Evolutionary conservation across 2,113 vertebrate species (phyloP).

Genomic region (Clinocottus analis): DNA sequence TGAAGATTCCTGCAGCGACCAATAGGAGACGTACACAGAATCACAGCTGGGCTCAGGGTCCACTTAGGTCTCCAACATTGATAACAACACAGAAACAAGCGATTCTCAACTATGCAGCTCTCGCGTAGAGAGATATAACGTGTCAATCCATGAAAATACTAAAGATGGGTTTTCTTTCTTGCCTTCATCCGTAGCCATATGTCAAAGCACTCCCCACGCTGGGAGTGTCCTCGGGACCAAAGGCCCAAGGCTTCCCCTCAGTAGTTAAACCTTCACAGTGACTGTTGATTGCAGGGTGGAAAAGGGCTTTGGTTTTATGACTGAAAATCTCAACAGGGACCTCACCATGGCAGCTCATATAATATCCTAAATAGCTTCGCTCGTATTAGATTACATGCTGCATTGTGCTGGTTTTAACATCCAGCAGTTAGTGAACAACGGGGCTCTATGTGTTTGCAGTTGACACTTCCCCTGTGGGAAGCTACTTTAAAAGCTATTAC

Average conservation of each 20-base stretch:
- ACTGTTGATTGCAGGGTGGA: slow-evolving; percentile 69
- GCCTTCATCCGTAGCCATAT: slow-evolving; percentile 16
- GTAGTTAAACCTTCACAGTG: slow-evolving; percentile 64
- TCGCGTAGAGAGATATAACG: slow-evolving; percentile 19
- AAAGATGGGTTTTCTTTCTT: not conserved
- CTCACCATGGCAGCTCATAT: slow-evolving; percentile 66
- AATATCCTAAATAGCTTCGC: slow-evolving; percentile 73
- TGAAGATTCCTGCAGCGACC: slow-evolving; percentile 25
- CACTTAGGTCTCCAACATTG: slow-evolving; percentile 1
- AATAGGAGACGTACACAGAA: not conserved
- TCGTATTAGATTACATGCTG: slow-evolving; percentile 73
- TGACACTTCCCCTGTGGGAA: slow-evolving; percentile 55
- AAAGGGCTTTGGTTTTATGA: slow-evolving; percentile 66
- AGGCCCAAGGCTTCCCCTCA: slow-evolving; percentile 26
- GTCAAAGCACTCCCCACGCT: slow-evolving; percentile 27
- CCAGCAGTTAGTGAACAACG: slow-evolving; percentile 65
- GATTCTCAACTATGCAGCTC: slow-evolving; percentile 2
- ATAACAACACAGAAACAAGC: not conserved
- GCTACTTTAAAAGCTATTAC: slow-evolving; percentile 75
- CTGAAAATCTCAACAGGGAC: slow-evolving; percentile 61
- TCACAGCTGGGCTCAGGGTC: slow-evolving; percentile 23
- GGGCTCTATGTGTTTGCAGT: slow-evolving; percentile 49
- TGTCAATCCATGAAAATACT: slow-evolving; percentile 20
- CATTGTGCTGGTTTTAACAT: slow-evolving; percentile 71
- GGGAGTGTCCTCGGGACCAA: slow-evolving; percentile 26